Evolutionary conservation across 2,888 invertebrate species (phyloP).

Genomic region (Plagiodera versicolora): DNA sequence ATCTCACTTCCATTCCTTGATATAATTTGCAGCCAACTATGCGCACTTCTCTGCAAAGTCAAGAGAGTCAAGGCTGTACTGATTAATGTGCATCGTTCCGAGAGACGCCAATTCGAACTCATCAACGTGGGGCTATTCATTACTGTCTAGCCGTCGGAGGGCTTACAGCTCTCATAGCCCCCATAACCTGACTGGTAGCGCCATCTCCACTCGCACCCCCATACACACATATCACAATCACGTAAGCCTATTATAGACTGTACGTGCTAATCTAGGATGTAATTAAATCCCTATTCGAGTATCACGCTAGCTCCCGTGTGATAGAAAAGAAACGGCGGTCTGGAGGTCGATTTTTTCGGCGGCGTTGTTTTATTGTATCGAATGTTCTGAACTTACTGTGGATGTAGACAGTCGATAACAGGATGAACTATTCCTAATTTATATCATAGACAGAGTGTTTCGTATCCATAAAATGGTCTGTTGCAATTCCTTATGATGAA

Average conservation of each 20-base stretch:
- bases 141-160: slow-evolving; percentile 43
- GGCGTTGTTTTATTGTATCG: slow-evolving; percentile 11
- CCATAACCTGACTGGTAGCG: slow-evolving; percentile 27
- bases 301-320: slow-evolving; percentile 34
- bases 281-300: slow-evolving; percentile 44
- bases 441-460: no score
- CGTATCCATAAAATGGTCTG: no score
- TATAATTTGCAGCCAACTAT: background rate
- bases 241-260: slow-evolving; percentile 45
- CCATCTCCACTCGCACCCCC: slow-evolving; percentile 24
- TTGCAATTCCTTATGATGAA: no score
- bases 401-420: no score
- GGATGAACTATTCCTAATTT: no score
- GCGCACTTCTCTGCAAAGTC: slow-evolving; percentile 19
- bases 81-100: slow-evolving; percentile 49
- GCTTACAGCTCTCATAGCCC: background rate
- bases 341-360: slow-evolving; percentile 15
- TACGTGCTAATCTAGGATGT: slow-evolving; percentile 46
- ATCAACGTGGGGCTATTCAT: slow-evolving; percentile 49
- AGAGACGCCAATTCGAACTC: slow-evolving; percentile 47
- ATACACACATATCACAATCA: slow-evolving; percentile 41
- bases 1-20: background rate
- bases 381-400: background rate
- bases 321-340: slow-evolving; percentile 33
- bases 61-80: slow-evolving; percentile 44